Base-by-base conservation (phyloP, 2,888 invertebrate genomes). In the Brenthis daphne region DNA sequence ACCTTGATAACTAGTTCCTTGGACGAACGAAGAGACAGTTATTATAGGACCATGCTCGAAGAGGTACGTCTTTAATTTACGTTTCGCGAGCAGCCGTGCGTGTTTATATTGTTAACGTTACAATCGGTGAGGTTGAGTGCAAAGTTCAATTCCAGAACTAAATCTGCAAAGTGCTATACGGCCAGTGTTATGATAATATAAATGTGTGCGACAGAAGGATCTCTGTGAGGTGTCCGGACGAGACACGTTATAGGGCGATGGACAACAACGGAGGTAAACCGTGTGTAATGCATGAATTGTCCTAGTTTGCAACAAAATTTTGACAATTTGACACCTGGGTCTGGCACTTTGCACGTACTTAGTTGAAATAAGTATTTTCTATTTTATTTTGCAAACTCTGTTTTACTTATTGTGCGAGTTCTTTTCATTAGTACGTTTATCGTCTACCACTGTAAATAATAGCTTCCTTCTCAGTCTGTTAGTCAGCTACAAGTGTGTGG, bases 1-100 rank as follows among this genome's bases (percentile, higher is more conserved):
- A 92, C 93, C 93, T 93, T 93, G 93, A 93, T 92, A 92, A 91
- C 90, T 92, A 85, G 93, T 92, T 92, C 89, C 88, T 92, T 87
- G 87, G 89, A 86, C 89, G 85, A 90, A 82, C 85, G 88, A 85
- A 86, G 87, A 79, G 88, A 92, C 90, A 91, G 87, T 91, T 90
- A 87, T 83, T 89, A 86, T 86, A 88, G 91, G 91, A 92, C 91
- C 90, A 92, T 90, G 90, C 87, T 83, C 77, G 79, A 87, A 85
- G 92, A 93, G 93, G 92, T 93, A 93, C 90, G 93, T 93, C 85
- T 88, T 85, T 90, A 89, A 86, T 85, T 87, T 89, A 85, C 87
- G 84, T 83, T 85, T 87, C 82, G 88, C 85, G 85, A 81, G 84
- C 80, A 78, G 77, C 76, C 83, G 86, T 83, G 88, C 86, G 88